Evolutionary conservation across 2,888 invertebrate species (phyloP), one percentile per base, ranked within the genome.

Genomic region (Drosophila paracracens): DNA sequence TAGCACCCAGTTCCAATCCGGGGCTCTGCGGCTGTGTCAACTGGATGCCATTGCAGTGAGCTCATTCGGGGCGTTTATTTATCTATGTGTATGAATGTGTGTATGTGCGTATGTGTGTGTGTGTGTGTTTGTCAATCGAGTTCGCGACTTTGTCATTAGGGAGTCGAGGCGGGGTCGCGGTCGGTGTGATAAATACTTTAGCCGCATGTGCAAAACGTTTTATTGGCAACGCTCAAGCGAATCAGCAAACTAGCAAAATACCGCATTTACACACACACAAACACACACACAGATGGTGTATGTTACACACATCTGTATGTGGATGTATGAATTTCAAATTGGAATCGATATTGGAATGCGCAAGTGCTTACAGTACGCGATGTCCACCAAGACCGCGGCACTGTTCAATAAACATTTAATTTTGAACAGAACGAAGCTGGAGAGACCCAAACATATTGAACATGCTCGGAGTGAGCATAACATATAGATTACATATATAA

Each of bases 21-120:
- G n/a, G 54, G 52, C 65, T 58, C 29, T 74, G 76, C 63, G 66
- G 64, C 80, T 76, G 71, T 89, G 76, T 71, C 88, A 83, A 90
- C 87, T 83, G 88, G 90, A 91, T 91, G 83, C 90, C 89, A 84
- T 72, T 90, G 81, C 90, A 91, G 79, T 89, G 84, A 84, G 84
- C 84, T 85, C 84, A 90, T 89, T 82, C 71, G 74, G 82, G 79
- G 82, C 74, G 82, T 82, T 57, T 70, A 57, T 57, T 40, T 31
- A 40, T 56, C n/a, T 40, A 57, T 16, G 8, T 57, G 18, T 51
- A 40, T 46, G 21, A 16, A 46, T 46, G 21, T 25, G 8, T 68
- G 43, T 69, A 43, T 66, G 46, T 63, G 46, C 58, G 46, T 74
- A 31, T 64, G 29, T 66, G 29, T 61, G 64, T 69, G n/a, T 70